Evolutionary conservation across 2,797 vertebrate genomes (phyloP), one percentile per base, ranked within the genome.

Genomic region (Aplochiton taeniatus): DNA sequence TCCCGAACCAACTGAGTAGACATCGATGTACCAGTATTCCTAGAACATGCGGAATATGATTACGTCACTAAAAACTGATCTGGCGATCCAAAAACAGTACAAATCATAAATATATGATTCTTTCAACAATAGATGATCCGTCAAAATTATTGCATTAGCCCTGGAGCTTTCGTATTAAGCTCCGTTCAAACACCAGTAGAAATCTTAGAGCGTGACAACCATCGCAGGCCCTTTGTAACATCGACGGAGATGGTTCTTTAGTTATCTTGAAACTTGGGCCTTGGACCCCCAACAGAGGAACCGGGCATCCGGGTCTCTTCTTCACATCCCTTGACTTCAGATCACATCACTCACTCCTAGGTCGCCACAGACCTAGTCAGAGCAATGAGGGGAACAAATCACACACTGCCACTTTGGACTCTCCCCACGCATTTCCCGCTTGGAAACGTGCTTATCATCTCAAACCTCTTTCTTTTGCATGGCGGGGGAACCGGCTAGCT

Each of bases 321-420:
- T 85, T 77, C 69, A 82, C 79, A 85, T 84, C 70, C 75, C 82
- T n/a, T 66, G 20, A 11, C 12, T 46, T 49, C 68, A 79, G 62
- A 68, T 79, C 73, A 78, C 71, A 75, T 78, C 75, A 53, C 53
- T 48, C 76, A 68, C 66, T 71, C 63, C 31, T 31, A 31, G 6
- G 31, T 31, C 31, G 2, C 31, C 31, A 31, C 8, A 46, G 66
- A 69, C 77, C 65, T 76, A 81, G 64, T 79, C 65, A 52, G 47
- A 0, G 56, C 4, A 6, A 68, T 73, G 75, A 83, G 80, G 78
- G 69, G 73, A 63, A 31, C 31, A 31, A 2, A 31, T n/a, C 31
- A 31, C 2, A 31, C 31, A 31, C 66, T 76, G 73, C 19, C 50
- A 63, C 80, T 79, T 81, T 84, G 69, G 66, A 56, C 31, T 3